A percentile compares a stretch with the other conserved stretches of the same genome.
Evolutionary conservation across 2,113 vertebrate genomes (phyloP).

Genomic region (Microcebus griseorufus): DNA sequence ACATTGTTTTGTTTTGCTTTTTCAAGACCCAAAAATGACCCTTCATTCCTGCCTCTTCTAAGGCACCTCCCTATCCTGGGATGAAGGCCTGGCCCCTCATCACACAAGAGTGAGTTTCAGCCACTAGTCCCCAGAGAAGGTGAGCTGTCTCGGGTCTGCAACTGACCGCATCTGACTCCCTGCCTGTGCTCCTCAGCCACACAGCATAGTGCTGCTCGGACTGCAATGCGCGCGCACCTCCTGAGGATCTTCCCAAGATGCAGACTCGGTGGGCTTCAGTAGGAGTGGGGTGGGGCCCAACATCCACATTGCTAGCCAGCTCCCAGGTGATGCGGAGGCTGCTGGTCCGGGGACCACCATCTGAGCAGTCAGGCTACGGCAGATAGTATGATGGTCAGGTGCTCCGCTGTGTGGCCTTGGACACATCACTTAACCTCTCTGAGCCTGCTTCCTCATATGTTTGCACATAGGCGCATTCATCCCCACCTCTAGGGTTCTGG

Average conservation of each 20-base stretch:
- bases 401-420: background rate
- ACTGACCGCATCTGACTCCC: background rate
- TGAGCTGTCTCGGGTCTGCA: background rate
- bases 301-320: no score
- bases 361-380: background rate
- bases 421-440: background rate
- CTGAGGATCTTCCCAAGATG: background rate
- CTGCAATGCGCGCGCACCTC: background rate
- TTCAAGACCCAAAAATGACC: background rate
- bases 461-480: background rate
- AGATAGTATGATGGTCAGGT: rapidly evolving
- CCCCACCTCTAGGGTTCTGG: background rate
- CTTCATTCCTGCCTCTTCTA: background rate
- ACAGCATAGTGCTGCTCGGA: background rate
- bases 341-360: background rate
- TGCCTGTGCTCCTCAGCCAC: background rate
- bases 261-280: background rate
- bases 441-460: background rate
- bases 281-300: background rate
- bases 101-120: background rate
- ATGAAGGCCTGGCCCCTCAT: background rate
- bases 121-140: background rate
- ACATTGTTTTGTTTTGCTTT: background rate
- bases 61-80: background rate
- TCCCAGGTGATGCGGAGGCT: background rate